Conservation (phyloP, 2,888 invertebrate species). For the Drosophila putrida region DNA sequence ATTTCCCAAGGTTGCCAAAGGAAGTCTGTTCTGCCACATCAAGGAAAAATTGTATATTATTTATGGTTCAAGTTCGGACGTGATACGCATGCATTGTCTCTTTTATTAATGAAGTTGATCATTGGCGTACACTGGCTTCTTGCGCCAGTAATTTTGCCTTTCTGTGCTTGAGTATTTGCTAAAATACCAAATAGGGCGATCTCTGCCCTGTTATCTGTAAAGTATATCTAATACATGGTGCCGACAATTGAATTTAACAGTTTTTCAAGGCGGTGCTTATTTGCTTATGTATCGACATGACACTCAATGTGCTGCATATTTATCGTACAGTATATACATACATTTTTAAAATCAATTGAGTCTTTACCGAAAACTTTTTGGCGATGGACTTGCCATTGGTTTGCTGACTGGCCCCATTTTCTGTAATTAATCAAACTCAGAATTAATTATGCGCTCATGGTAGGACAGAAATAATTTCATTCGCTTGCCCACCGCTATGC, state of each 20-base stretch:
- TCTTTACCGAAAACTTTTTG: not conserved
- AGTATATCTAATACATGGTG: not conserved
- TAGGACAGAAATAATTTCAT: not conserved
- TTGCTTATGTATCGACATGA: not conserved
- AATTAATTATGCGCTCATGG: not conserved
- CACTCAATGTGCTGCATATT: not conserved
- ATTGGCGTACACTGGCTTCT: conserved; percentile 18
- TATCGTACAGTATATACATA: not conserved
- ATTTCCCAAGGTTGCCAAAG: conserved; percentile 62
- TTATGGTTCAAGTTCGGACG: conserved; percentile 80
- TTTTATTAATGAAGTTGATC: conserved; percentile 50
- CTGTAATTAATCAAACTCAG: conserved; percentile 1
- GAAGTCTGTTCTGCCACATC: conserved; percentile 32
- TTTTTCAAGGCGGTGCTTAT: not conserved
- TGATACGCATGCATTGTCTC: conserved; percentile 71
- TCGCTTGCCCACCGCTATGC: not conserved
- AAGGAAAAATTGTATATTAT: conserved; percentile 78
- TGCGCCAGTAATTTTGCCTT: not conserved
- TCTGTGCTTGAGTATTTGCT: conserved; percentile 46
- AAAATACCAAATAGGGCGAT: not conserved
- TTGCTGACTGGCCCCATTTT: not conserved
- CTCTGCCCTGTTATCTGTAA: not conserved
- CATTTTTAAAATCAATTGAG: not conserved
- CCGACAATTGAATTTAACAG: not conserved
- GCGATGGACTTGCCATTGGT: not conserved